Evolutionary conservation across 2,113 vertebrate species (phyloP).

Genomic region (Connochaetes taurinus): DNA sequence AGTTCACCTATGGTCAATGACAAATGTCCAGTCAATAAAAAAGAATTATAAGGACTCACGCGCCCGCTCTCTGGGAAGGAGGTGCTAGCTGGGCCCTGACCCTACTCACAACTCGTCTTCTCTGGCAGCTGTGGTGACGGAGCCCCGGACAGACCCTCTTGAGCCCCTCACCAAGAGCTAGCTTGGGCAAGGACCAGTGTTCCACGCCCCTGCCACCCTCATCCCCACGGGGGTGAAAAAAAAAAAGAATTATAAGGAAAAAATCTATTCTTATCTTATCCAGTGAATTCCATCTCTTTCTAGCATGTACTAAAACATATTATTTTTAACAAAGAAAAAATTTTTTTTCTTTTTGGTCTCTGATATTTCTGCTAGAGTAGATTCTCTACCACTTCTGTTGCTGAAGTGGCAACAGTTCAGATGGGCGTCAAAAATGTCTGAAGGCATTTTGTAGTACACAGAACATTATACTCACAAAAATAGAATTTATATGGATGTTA

Average conservation of each 20-base stretch:
- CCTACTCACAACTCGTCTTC: fast-evolving
- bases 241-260: neutral
- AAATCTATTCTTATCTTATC: neutral
- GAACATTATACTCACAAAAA: slow-evolving; percentile 46
- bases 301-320: neutral
- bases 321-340: neutral
- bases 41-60: neutral
- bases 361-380: neutral
- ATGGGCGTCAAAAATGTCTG: slow-evolving; percentile 22
- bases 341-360: neutral
- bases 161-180: too few relatives aligned
- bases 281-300: neutral
- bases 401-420: neutral
- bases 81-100: too few relatives aligned
- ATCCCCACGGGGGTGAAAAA: neutral
- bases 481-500: slow-evolving; percentile 56
- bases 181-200: too few relatives aligned
- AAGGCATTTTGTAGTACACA: slow-evolving; percentile 1
- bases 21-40: neutral
- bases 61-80: too few relatives aligned
- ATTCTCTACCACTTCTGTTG: neutral
- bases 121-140: too few relatives aligned
- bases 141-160: too few relatives aligned
- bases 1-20: neutral
- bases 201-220: too few relatives aligned